Evolutionary conservation across 2,113 vertebrate genomes (phyloP), one percentile per base, ranked within the genome.

Genomic region (Callipepla squamata): DNA sequence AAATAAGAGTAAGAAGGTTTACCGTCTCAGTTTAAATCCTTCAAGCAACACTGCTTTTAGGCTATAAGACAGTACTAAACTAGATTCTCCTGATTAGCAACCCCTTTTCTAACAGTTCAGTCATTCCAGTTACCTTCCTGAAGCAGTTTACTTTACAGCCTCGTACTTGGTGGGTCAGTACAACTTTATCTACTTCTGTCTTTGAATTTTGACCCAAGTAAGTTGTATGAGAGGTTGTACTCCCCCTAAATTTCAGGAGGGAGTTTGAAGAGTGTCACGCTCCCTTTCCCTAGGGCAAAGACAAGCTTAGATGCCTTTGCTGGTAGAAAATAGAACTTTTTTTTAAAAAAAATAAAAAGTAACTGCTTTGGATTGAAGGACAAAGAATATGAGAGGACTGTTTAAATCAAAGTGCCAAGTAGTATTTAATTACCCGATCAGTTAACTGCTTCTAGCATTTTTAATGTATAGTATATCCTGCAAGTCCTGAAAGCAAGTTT

Each of bases 91-190:
- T 66, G 23, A 58, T 48, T 61, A 76, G 21, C 53, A 83, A 61
- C 34, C 61, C 32, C 61, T 95, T 81, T 68, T 58, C 30, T 50
- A 65, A 81, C 17, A 14, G 62, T 48, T 87, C 69, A 95, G 75
- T 63, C 83, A 94, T 97, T 96, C 69, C 69, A 92, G 40, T 70
- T 85, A 95, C 95, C 76, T 91, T 55, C 75, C 78, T 85, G 72
- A 75, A 95, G 80, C 93, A 91, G 94, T 89, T 72, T 72, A 87
- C 83, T 32, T 75, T 80, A 73, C 38, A 96, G 90, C 78, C 70
- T 85, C 90, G 38, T 76, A 82, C 50, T 82, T 92, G 72, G 73
- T n/a, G 95, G 68, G 72, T 78, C 51, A 74, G 65, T 55, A 72
- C n/a, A 93, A 73, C 42, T 45, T 92, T 79, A 86, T 28, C 13